Conservation (phyloP, 1,140 invertebrate species). For the Reticulitermes speratus region DNA sequence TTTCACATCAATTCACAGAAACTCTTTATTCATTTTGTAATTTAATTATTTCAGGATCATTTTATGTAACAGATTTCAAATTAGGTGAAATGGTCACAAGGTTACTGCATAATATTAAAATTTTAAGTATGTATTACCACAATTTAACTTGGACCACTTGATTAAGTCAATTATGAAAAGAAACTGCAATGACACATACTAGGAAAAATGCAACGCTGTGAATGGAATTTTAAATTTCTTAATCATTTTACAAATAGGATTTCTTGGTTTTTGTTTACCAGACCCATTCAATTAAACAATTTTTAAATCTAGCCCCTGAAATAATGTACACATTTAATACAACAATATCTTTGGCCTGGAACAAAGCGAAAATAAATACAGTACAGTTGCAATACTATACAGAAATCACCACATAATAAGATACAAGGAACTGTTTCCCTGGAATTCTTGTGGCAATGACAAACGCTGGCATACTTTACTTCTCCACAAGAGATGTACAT, state of each 20-base stretch:
- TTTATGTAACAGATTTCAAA: constrained; percentile 4
- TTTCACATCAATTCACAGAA: neutral
- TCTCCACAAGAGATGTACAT: too few species aligned
- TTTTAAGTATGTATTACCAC: neutral
- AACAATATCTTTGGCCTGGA: constrained; percentile 7
- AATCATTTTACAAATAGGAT: neutral
- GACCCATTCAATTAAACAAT: neutral
- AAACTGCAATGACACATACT: neutral
- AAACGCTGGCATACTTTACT: too few species aligned
- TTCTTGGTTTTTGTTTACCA: neutral
- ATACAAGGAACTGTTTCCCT: too few species aligned
- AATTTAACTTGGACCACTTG: neutral
- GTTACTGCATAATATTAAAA: neutral
- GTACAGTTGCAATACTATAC: neutral
- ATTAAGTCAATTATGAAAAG: neutral
- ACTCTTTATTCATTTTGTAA: neutral
- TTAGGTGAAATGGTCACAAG: neutral
- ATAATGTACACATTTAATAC: neutral
- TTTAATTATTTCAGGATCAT: neutral
- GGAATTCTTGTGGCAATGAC: too few species aligned
- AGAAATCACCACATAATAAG: neutral
- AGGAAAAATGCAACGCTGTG: neutral
- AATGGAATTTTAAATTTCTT: neutral
- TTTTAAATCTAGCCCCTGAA: neutral
- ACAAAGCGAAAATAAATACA: neutral